Evolutionary conservation across 1,140 invertebrate species (phyloP), one percentile per base, ranked within the genome.

Genomic region (Pemphigus obesinymphae): DNA sequence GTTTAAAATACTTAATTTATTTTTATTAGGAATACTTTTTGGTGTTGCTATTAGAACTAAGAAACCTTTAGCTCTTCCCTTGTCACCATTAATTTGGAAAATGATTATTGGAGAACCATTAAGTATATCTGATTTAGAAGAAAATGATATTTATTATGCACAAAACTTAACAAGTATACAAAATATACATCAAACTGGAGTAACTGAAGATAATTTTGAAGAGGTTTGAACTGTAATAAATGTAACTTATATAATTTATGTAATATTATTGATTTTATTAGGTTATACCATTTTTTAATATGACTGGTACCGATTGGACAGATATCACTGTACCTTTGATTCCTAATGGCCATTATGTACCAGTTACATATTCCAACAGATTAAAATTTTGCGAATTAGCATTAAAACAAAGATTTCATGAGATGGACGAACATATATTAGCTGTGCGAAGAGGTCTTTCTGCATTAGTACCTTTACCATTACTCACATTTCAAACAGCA

Each of bases 61-160:
- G 82, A 91, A 91, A 85, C 90, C 90, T 13, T 85, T 91, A 26
- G 90, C 91, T 48, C 86, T 92, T 40, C 90, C 91, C 37, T 85
- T 92, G 34, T 91, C 91, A 6, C 90, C 91, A 0, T 86, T 90
- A 63, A 89, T 92, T 23, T 92, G 91, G 91, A 92, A 92, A 85
- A 86, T 91, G 31, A 85, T 92, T 17, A 90, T 90, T 45, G 90
- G 90, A 31, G 90, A 92, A 85, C 87, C 89, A 0, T 88, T 91
- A 0, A 88, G 87, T 34, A 87, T 89, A n/a, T 89, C 90, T 76
- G 91, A 92, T 85, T 85, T 92, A 48, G 91, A 92, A 86, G 91
- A 92, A 85, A 90, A 90, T 34, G 91, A 92, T 85, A 87, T 88
- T 58, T 87, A 91, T 82, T 92, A 91, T 85, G 88, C 90, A 11